These are phyloP conservation scores for Ommatoiulus sabulosus DNA, from an alignment of 2,888 invertebrate species.

Conservation along the genomic window DNA sequence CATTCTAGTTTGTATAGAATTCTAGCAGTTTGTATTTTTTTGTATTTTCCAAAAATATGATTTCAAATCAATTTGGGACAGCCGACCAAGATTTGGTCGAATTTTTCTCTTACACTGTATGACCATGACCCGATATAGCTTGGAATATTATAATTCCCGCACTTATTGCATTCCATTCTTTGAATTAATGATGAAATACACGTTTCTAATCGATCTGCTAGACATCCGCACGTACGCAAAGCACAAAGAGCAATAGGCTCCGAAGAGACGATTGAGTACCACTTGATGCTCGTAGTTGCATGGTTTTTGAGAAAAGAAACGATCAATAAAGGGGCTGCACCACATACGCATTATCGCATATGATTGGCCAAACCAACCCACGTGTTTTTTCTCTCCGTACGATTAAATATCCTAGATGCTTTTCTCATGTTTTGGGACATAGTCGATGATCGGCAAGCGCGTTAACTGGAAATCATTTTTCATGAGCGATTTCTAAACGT, in stretches of 20 bases:
- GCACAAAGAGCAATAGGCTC: background rate
- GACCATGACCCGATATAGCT: background rate
- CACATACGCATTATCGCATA: background rate
- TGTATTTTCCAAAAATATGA: too few species aligned
- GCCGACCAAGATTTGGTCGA: too few species aligned
- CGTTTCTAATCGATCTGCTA: too few species aligned
- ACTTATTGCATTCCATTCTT: background rate
- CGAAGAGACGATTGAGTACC: too few species aligned
- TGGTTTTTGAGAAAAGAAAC: background rate
- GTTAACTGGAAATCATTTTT: background rate
- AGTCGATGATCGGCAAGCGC: background rate
- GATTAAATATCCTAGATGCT: conserved; percentile 11
- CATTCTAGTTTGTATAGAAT: too few species aligned
- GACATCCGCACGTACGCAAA: background rate
- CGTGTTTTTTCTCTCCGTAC: background rate
- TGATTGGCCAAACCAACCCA: background rate
- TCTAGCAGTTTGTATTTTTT: too few species aligned
- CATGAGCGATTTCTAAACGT: background rate
- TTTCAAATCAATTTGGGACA: too few species aligned
- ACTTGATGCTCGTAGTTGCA: background rate
- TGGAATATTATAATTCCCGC: background rate
- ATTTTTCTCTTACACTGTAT: too few species aligned
- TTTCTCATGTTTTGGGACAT: background rate
- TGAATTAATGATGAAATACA: background rate
- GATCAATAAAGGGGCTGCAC: background rate